These are phyloP conservation scores for Paracentrotus lividus DNA, from an alignment of 53 echinoderm and acorn worm species.

Conservation along the genomic window DNA sequence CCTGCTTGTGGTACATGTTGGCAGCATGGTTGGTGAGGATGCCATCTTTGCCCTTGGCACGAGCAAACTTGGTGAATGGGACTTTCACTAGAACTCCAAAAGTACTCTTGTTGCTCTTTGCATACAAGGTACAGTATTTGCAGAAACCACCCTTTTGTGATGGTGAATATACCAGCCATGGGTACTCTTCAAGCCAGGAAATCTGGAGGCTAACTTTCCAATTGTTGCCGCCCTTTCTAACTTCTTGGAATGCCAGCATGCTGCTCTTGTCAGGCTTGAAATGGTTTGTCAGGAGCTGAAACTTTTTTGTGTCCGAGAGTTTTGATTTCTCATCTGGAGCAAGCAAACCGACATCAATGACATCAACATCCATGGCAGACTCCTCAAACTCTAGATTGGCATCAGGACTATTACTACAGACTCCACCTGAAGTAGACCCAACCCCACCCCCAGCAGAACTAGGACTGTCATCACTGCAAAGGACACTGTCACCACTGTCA, in stretches of 20 bases:
- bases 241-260: conserved; percentile 63
- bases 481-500: conserved; percentile 61
- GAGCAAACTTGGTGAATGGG: conserved; percentile 68
- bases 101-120: conserved; percentile 47
- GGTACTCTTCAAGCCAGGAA: conserved; percentile 61
- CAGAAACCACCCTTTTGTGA: conserved; percentile 64
- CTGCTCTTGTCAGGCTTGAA: conserved; percentile 63
- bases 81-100: conserved; percentile 61
- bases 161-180: conserved; percentile 58
- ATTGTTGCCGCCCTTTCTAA: conserved; percentile 63
- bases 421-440: conserved; percentile 58
- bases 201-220: conserved; percentile 61
- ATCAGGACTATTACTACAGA: conserved; percentile 63
- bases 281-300: conserved; percentile 63
- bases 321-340: conserved; percentile 63
- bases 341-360: conserved; percentile 59
- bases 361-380: conserved; percentile 61
- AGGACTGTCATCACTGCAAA: conserved; percentile 60
- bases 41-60: conserved; percentile 66
- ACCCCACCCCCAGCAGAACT: conserved; percentile 60
- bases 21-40: conserved; percentile 29
- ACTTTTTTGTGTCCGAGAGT: conserved; percentile 60
- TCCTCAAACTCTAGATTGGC: conserved; percentile 60
- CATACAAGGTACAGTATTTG: conserved; percentile 67
- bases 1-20: conserved; percentile 61